Evolutionary conservation across 2,113 vertebrate genomes (phyloP), one percentile per base, ranked within the genome.

Genomic region (Propithecus coquereli): DNA sequence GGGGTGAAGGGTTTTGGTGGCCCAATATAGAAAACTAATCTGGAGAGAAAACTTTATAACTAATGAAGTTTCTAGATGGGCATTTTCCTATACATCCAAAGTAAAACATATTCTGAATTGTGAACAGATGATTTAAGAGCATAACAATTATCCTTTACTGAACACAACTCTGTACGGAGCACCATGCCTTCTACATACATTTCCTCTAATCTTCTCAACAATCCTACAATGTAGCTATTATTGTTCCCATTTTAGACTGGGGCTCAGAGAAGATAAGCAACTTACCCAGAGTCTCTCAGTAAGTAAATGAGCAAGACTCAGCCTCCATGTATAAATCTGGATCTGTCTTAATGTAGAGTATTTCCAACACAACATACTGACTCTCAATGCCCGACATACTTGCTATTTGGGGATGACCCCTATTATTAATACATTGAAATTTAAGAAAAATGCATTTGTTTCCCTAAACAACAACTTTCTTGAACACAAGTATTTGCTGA

Each of bases 11-110:
- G 1, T 6, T 17, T 74, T 6, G 57, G 59, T 68, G 50, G 23
- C 20, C 30, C 54, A 80, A 66, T 20, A 34, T 73, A 65, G 65
- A 90, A 86, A 80, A 63, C 27, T 8, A 47, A 66, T 82, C n/a
- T 63, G 16, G 66, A 88, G 12, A 87, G n/a, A 94, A 93, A 90
- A 94, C 57, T 40, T 71, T 50, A 20, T 84, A 81, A 71, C 71
- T 13, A 52, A 50, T 14, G 25, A 93, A 89, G 68, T 32, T 93
- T 80, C 76, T 57, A 5, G 70, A 47, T 27, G 45, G 70, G 66
- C 54, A 90, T 71, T 95, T 91, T 63, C 80, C 80, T 77, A 23
- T 52, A 50, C 34, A 73, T 47, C 47, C 90, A 90, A 96, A 88
- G 77, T 59, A 50, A 94, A 90, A 43, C 11, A 88, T 27, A 54